Conservation (phyloP, 2,888 invertebrate species). For the Oithona nana region DNA sequence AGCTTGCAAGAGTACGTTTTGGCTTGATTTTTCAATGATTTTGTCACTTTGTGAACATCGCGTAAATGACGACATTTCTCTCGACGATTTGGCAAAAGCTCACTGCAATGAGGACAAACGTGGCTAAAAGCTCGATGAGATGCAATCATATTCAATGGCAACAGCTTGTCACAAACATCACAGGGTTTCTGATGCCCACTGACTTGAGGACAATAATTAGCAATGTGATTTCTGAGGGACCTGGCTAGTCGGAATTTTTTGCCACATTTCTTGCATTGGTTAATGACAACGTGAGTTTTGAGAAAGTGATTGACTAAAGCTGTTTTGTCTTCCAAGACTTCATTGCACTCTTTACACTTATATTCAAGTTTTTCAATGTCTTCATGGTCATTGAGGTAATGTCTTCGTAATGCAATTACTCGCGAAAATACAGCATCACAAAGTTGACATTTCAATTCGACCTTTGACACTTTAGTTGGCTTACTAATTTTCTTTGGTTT, state of each 20-base stretch:
- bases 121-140: conserved; percentile 5
- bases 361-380: background rate
- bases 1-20: background rate
- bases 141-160: background rate
- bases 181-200: background rate
- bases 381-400: background rate
- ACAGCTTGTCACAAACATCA: background rate
- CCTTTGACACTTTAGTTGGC: background rate
- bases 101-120: conserved; percentile 1
- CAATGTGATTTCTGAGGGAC: background rate
- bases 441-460: background rate
- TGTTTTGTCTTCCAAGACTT: background rate
- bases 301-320: background rate
- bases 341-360: background rate
- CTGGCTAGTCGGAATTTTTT: background rate
- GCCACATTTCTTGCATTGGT: background rate
- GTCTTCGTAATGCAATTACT: background rate
- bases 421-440: background rate
- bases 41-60: background rate
- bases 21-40: background rate
- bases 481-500: background rate
- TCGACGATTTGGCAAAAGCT: background rate
- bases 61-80: background rate
- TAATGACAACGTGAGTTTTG: background rate
- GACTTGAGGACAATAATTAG: background rate